Evolutionary conservation across 2,888 invertebrate genomes (phyloP), one percentile per base, ranked within the genome.

Genomic region (Gasteruption jaculator): DNA sequence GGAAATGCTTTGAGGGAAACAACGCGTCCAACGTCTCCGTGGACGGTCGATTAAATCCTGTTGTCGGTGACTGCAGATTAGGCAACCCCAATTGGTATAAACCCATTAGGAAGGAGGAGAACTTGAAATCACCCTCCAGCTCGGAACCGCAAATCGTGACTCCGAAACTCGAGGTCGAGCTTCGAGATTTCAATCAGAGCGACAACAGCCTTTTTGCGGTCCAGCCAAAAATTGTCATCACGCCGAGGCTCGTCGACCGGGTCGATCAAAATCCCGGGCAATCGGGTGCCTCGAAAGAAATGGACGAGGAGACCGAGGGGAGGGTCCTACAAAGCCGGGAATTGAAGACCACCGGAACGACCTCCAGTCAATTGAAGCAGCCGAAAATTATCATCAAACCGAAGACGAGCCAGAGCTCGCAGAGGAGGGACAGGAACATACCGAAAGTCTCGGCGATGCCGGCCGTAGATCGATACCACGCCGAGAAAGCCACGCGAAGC

Each of bases 341-440:
- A n/a, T n/a, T n/a, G n/a, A n/a, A n/a, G n/a, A n/a, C n/a, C n/a
- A n/a, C n/a, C 49, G 3, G 24, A 14, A 7, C 39, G 20, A 5
- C 31, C 34, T 41, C 2, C 38, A 43, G 6, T 12, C 14, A 2
- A 20, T 16, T 55, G 8, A 68, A 68, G 31, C 63, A 64, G 16
- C 69, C 68, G 1, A 69, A 68, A 48, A 70, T 69, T 33, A 69
- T 69, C 32, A 69, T 69, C 26, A 70, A 68, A 19, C 67, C 65
- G 26, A 65, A 68, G 5, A 63, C 63, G 11, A 60, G 50, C 1
- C 46, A 49, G 24, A 54, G 50, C 35, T 41, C 56, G 10, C 55
- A 56, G 36, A 60, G 63, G 42, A 51, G 64, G 26, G 62, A 65
- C 19, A 57, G 64, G 32, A 56, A 60, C 41, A 60, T 67, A 35